Percentiles rank a stretch among this genome's conserved stretches.
phyloP scores from a whole-genome alignment of 2,797 vertebrate species.

The Cynopterus sphinx region DNA sequence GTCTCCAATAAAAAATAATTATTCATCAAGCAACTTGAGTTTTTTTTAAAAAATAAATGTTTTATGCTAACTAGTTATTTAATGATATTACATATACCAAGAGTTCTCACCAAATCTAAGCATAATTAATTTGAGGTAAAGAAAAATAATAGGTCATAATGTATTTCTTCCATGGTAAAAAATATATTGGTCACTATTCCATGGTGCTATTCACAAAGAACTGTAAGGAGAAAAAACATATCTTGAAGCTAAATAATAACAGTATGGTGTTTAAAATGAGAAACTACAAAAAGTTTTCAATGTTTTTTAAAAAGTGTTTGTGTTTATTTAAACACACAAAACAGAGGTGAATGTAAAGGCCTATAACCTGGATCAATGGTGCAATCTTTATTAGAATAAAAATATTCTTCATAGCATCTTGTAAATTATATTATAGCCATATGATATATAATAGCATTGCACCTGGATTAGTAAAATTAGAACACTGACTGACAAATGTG shows the following conservation, averaged over 20 bases:
- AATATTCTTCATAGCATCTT: not conserved
- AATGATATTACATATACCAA: not conserved
- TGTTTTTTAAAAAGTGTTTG: not conserved
- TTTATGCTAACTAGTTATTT: not conserved
- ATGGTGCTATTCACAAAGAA: not conserved
- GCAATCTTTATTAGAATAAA: not conserved
- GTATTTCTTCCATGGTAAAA: not conserved
- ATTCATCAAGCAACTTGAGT: not conserved
- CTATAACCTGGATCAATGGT: not conserved
- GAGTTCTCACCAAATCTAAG: not conserved
- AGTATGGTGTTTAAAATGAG: not conserved
- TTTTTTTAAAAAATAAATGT: not conserved
- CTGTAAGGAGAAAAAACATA: not conserved
- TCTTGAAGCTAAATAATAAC: not conserved
- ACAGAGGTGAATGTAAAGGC: not conserved
- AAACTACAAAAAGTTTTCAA: not conserved
- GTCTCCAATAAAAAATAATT: not conserved
- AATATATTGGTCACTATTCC: not conserved
- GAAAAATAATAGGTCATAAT: not conserved
- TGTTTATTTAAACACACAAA: not conserved
- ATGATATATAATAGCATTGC: not conserved
- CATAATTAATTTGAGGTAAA: not conserved
- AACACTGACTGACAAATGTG: not conserved
- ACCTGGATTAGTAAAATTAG: not conserved
- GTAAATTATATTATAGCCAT: not conserved